Evolutionary conservation across 2,113 vertebrate genomes (phyloP), one percentile per base, ranked within the genome.

Genomic region (Dasyprocta punctata): DNA sequence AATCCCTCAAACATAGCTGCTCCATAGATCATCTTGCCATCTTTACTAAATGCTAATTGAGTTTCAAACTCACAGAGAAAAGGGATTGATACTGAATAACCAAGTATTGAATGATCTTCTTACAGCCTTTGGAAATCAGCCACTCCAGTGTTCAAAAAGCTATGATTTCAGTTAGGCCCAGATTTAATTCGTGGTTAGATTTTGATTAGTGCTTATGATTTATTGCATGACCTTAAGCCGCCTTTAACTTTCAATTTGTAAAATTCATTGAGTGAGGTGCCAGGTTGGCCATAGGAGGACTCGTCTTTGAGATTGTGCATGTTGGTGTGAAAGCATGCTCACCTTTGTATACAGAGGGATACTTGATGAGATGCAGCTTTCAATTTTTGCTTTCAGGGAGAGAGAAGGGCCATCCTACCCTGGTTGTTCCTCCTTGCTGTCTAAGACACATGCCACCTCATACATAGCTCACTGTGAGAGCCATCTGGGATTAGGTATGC

Each of bases 41-140:
- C 90, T 97, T 96, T 78, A 30, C 77, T 80, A 90, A 82, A 86
- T 94, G 85, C 86, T 95, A 67, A 96, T 94, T 93, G 67, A 88
- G 41, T 90, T 86, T 82, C 85, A 86, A 61, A 86, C 90, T 92
- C 77, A 19, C 77, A 95, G 92, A 95, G 90, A 95, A 90, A 77
- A 67, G 86, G 49, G 47, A 56, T 61, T 96, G 86, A 75, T 83
- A 81, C 38, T 86, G 90, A 97, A 89, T 92, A 95, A 90, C 90
- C 11, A 3, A 24, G 36, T 84, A 52, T 71, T 52, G 82, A 95
- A 92, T 95, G 80, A 63, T 95, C 81, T 80, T 85, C 89, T 81
- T 92, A 80, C 17, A 52, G 60, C 71, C 47, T 88, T 90, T 96
- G 90, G 77, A 97, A 97, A 94, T 81, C 52, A 95, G 71, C 81